Percentiles rank a stretch among this genome's conserved stretches.
These are phyloP conservation scores for Dromiciops gliroides DNA, from an alignment of 2,113 vertebrate genomes.

Conservation along the genomic window DNA sequence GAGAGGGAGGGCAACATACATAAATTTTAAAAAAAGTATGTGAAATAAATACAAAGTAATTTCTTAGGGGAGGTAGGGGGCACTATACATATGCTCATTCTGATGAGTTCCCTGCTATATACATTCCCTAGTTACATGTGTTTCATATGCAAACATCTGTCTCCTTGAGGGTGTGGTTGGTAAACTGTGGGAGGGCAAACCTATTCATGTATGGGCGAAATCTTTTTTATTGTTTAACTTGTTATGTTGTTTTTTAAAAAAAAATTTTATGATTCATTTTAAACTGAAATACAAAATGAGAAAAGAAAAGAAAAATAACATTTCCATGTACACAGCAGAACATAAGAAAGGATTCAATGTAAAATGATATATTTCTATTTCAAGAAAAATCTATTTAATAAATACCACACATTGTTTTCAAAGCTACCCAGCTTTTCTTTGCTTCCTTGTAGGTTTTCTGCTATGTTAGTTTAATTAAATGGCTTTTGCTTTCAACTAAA, in stretches of 20 bases:
- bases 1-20: not conserved
- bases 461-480: not conserved
- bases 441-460: no score
- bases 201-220: not conserved
- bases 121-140: not conserved
- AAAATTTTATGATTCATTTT: no score
- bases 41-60: not conserved
- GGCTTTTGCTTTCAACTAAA: not conserved
- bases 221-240: not conserved
- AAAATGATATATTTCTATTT: no score
- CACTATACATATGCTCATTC: not conserved
- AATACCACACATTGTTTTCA: no score
- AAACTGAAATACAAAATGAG: no score
- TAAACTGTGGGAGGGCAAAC: not conserved
- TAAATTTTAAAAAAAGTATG: not conserved
- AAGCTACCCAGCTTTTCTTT: no score
- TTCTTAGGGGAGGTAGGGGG: not conserved
- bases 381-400: no score
- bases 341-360: no score
- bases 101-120: not conserved
- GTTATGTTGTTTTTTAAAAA: no score
- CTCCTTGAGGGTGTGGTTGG: not conserved
- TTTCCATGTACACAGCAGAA: no score
- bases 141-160: not conserved
- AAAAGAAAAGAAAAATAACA: no score